These are phyloP conservation scores for Gymnosoma rotundatum DNA, from an alignment of 2,888 invertebrate species.

Conservation along the genomic window DNA sequence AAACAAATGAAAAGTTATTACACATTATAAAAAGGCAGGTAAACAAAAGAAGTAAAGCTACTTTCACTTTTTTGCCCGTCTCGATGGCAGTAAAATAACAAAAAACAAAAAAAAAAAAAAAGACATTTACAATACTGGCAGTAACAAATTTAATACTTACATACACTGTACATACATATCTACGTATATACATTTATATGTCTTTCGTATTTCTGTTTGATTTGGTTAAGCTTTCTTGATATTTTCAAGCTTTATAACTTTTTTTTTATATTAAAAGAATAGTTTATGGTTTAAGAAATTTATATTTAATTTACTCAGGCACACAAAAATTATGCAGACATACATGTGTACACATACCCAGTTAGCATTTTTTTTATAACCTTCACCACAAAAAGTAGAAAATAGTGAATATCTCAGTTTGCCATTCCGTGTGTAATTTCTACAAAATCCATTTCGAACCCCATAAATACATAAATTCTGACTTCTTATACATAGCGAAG, in stretches of 20 bases:
- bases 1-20: constrained; percentile 35
- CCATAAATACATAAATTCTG: too few relatives aligned
- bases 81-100: constrained; percentile 60
- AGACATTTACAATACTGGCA: constrained; percentile 19
- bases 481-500: too few relatives aligned
- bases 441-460: too few relatives aligned
- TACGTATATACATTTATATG: not conserved
- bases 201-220: not conserved
- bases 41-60: constrained; percentile 66
- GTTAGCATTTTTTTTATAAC: too few relatives aligned
- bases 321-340: not conserved
- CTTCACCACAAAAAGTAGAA: too few relatives aligned
- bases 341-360: not conserved
- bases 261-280: constrained; percentile 74
- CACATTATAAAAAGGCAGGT: constrained; percentile 64
- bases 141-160: constrained; percentile 46
- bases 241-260: constrained; percentile 41
- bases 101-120: too few relatives aligned
- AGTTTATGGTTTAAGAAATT: constrained; percentile 76
- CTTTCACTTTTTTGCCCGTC: constrained; percentile 73
- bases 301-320: constrained; percentile 45
- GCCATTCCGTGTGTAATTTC: too few relatives aligned
- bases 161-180: constrained; percentile 4
- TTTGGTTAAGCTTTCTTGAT: constrained; percentile 37
- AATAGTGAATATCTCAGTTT: too few relatives aligned